Evolutionary conservation across 2,888 invertebrate genomes (phyloP), one percentile per base, ranked within the genome.

Genomic region (Heliconius hortense): DNA sequence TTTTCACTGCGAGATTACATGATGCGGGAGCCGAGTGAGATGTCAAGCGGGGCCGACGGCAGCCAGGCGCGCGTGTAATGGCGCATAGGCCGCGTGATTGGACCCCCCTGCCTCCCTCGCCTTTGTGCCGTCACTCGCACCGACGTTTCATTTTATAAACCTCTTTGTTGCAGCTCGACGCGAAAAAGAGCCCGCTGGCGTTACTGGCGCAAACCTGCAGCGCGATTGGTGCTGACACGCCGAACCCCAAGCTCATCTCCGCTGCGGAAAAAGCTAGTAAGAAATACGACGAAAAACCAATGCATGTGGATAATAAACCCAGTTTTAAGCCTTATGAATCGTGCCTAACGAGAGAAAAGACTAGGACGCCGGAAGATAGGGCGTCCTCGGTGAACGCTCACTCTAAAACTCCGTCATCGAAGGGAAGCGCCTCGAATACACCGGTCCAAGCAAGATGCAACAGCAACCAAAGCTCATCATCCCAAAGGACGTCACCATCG

Each of bases 171-270:
- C 96, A 99, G 99, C 95, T 98, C 96, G 99, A 99, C 94, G 98
- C 98, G 81, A 99, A 98, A 95, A 98, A 99, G 94, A 98, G 98
- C 94, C 99, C 99, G 26, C 94, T 99, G 90, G 99, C 99, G 70
- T 95, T 99, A 79, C 94, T 99, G 84, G 99, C 99, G 73, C 98
- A 99, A 91, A 99, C 99, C 74, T 99, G 99, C 95, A 99, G 98
- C 90, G 98, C 98, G 87, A 99, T 99, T 86, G 99, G 98, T 80
- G 96, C 97, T 8, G 98, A 98, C 90, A 95, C 97, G 39, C 96
- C 97, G 72, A 96, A 96, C 88, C 95, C 97, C 74, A 96, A 97
- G 85, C 94, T 97, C 77, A 94, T 97, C 82, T 96, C 96, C 81
- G 96, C 96, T 76, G 95, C 96, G 75, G 97, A 97, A 83, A 97